Evolutionary conservation across 2,888 invertebrate genomes (phyloP).

Genomic region (Fragum sueziense): DNA sequence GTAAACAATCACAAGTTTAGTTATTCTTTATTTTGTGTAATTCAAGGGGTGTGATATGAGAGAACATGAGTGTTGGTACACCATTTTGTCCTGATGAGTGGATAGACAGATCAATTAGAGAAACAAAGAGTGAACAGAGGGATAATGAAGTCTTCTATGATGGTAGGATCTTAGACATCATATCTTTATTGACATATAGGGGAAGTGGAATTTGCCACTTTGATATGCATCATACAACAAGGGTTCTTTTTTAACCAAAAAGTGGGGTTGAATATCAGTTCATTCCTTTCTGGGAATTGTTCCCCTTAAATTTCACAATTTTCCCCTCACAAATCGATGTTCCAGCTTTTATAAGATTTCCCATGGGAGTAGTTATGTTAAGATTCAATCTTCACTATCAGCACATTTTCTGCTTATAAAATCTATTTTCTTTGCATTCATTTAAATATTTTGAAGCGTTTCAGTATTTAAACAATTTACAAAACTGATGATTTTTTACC

Average conservation of each 20-base stretch:
- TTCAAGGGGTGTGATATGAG: background rate
- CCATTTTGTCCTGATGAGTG: slow-evolving; percentile 17
- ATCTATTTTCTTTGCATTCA: too few species aligned
- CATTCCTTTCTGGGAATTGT: background rate
- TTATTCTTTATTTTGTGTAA: background rate
- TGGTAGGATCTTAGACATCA: background rate
- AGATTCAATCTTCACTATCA: too few species aligned
- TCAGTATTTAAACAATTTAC: too few species aligned
- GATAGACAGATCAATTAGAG: slow-evolving; percentile 30
- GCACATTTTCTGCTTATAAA: too few species aligned
- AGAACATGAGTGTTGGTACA: background rate
- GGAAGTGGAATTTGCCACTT: background rate
- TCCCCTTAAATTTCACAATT: background rate
- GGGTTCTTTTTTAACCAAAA: background rate
- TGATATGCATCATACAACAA: background rate
- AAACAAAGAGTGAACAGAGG: slow-evolving; percentile 17
- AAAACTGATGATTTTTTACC: too few species aligned
- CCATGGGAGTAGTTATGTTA: too few species aligned
- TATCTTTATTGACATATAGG: background rate
- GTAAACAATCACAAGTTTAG: slow-evolving; percentile 9
- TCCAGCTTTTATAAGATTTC: too few species aligned
- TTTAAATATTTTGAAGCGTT: too few species aligned
- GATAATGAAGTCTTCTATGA: background rate
- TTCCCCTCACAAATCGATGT: background rate
- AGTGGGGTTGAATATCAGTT: background rate